A percentile compares a stretch with the other conserved stretches of the same genome.
Evolutionary conservation across 2,888 invertebrate species (phyloP).

Genomic region (Laspeyria flexula): DNA sequence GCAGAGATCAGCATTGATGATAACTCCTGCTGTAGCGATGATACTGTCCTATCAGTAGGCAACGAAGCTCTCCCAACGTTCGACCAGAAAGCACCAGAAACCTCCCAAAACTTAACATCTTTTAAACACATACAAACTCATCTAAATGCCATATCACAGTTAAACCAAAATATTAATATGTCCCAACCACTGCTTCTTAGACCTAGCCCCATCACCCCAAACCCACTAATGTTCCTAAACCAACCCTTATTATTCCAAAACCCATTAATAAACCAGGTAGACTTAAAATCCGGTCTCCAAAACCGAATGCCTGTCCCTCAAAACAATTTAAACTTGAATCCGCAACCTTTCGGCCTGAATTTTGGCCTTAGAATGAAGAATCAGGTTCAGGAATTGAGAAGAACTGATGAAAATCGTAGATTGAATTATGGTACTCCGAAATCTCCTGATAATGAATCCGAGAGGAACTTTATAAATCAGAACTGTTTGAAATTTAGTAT

Average conservation of each 20-base stretch:
- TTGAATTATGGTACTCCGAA: constrained; percentile 62
- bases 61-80: constrained; percentile 88
- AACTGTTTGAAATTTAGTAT: constrained; percentile 92
- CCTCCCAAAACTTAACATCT: constrained; percentile 77
- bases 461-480: constrained; percentile 81
- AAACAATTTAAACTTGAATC: constrained; percentile 59
- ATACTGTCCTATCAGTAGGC: constrained; percentile 93
- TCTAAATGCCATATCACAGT: constrained; percentile 88
- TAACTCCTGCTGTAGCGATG: constrained; percentile 90
- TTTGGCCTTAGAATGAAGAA: constrained; percentile 62
- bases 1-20: constrained; percentile 82
- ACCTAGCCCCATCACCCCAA: constrained; percentile 81
- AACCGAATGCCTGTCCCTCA: constrained; percentile 67
- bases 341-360: constrained; percentile 68
- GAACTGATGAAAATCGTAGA: constrained; percentile 71
- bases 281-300: constrained; percentile 66
- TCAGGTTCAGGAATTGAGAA: constrained; percentile 57
- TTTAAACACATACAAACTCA: constrained; percentile 90
- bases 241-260: constrained; percentile 78
- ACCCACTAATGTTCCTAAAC: constrained; percentile 81
- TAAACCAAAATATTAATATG: constrained; percentile 82
- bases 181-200: constrained; percentile 75
- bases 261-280: constrained; percentile 71
- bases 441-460: constrained; percentile 72
- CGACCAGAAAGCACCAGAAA: constrained; percentile 58